Evolutionary conservation across 2,113 vertebrate species (phyloP).

Genomic region (Dermatemys mawii): DNA sequence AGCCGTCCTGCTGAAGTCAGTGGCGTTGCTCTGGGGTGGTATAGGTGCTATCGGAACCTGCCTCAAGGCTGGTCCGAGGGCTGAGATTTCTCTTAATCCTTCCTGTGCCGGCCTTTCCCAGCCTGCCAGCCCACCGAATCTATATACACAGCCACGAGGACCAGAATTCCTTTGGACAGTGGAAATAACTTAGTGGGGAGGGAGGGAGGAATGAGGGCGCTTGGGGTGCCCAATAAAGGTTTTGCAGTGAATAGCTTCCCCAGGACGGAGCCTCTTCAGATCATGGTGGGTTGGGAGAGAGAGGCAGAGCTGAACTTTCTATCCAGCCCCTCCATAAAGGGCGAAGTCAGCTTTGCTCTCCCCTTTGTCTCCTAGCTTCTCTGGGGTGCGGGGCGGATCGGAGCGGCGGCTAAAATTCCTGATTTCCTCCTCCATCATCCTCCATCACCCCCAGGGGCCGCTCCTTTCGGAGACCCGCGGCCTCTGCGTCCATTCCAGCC

Average conservation of each 20-base stretch:
- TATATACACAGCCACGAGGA: not conserved
- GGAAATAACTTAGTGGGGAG: not conserved
- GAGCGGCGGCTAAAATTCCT: not conserved
- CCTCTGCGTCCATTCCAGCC: not conserved
- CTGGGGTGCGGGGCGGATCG: rapidly evolving
- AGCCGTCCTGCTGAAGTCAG: not conserved
- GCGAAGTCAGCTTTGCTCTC: not conserved
- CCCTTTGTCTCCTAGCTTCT: not conserved
- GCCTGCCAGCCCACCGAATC: not conserved
- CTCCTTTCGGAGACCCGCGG: not conserved
- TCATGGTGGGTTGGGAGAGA: not conserved
- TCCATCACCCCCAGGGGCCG: not conserved
- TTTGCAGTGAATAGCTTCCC: not conserved
- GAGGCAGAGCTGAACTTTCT: not conserved
- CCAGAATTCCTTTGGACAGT: not conserved
- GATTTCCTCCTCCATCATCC: not conserved
- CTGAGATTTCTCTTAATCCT: not conserved
- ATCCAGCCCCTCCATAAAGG: not conserved
- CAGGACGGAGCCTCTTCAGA: not conserved
- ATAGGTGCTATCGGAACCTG: not conserved
- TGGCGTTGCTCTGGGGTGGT: not conserved
- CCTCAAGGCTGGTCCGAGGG: not conserved
- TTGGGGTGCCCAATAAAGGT: not conserved
- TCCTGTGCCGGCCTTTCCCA: not conserved
- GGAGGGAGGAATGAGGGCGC: not conserved